phyloP scores from a whole-genome alignment of 92 coral and sea anemone genomes.

The Zoanthus sansibaricus region DNA sequence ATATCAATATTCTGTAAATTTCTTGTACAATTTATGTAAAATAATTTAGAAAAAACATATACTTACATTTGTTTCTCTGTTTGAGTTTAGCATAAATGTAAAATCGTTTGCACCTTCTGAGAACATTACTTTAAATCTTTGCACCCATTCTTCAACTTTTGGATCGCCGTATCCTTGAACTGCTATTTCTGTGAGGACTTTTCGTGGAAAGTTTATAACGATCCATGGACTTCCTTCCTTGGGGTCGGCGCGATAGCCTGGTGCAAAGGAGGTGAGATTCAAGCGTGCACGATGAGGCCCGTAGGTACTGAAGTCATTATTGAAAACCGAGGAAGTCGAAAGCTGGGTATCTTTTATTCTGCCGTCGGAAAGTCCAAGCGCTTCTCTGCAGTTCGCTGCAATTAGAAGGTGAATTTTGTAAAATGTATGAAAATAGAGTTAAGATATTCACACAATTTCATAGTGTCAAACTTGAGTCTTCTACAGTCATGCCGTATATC shows the following conservation, averaged over 20 bases:
- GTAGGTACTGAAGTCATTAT: constrained; percentile 71
- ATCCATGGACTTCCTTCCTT: constrained; percentile 67
- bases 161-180: constrained; percentile 89
- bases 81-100: constrained; percentile 26
- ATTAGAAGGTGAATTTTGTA: not conserved
- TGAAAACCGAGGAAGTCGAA: constrained; percentile 72
- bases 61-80: constrained; percentile 23
- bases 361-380: constrained; percentile 77
- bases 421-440: not conserved
- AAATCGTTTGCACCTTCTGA: constrained; percentile 55
- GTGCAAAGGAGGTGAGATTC: constrained; percentile 77
- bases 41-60: not conserved
- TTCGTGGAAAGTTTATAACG: constrained; percentile 67
- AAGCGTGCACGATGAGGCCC: constrained; percentile 89
- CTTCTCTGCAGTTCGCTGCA: constrained; percentile 76
- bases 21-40: constrained; percentile 4
- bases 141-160: constrained; percentile 71
- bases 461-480: not conserved
- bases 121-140: constrained; percentile 69
- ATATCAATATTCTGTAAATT: not conserved
- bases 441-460: not conserved
- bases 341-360: constrained; percentile 72
- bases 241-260: constrained; percentile 77
- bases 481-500: not conserved
- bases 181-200: constrained; percentile 79